A percentile compares a stretch with the other conserved stretches of the same genome.
phyloP scores from a whole-genome alignment of 2,797 vertebrate species.

The Glossophaga mutica region DNA sequence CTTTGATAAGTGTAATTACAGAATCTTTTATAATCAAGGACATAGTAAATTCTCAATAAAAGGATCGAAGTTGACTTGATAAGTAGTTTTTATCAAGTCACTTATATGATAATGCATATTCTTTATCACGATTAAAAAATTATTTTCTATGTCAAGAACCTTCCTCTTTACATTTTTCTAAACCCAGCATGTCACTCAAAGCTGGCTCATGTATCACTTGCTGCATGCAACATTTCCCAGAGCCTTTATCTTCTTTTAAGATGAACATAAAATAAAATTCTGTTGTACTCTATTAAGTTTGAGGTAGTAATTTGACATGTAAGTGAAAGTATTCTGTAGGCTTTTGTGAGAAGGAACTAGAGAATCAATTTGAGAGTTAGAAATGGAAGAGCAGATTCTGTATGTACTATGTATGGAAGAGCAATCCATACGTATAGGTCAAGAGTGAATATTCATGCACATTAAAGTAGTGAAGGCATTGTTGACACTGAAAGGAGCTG shows the following conservation, averaged over 20 bases:
- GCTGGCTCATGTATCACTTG: not conserved
- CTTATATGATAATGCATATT: not conserved
- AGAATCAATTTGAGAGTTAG: conserved; percentile 6
- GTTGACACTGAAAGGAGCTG: not conserved
- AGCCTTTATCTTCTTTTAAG: not conserved
- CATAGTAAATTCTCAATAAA: not conserved
- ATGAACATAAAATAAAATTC: not conserved
- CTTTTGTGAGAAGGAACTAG: not conserved
- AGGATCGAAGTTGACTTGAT: not conserved
- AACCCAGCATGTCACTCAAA: not conserved
- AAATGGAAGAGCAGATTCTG: not conserved
- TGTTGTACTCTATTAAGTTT: not conserved
- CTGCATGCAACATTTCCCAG: not conserved
- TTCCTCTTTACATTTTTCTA: not conserved
- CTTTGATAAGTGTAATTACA: not conserved
- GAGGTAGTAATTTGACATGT: not conserved
- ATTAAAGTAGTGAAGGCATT: not conserved
- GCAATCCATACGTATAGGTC: not conserved
- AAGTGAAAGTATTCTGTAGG: not conserved
- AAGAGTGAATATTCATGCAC: not conserved
- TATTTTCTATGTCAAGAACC: not conserved
- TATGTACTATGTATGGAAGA: not conserved
- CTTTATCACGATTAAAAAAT: not conserved
- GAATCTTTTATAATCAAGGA: not conserved
- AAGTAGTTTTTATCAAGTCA: not conserved